Evolutionary conservation across 2,113 vertebrate genomes (phyloP), one percentile per base, ranked within the genome.

Genomic region (Blennius ocellaris): DNA sequence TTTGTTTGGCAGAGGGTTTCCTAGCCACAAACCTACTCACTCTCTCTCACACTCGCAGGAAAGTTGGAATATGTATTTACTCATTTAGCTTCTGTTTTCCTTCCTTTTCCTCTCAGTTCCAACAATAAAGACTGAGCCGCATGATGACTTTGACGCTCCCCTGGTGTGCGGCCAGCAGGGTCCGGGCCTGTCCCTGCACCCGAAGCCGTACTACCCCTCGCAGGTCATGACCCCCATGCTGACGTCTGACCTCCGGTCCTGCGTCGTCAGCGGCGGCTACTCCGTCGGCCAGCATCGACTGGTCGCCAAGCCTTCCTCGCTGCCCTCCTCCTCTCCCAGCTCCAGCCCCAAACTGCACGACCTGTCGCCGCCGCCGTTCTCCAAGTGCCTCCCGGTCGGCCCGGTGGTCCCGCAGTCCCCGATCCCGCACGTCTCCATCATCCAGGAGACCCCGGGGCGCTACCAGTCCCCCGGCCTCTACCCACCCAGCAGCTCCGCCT

Each of bases 51-150:
- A 89, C 90, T 78, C 41, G 48, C 87, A 78, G 90, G 90, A 92
- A 90, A 84, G 90, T 89, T 78, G 85, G 91, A 92, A 89, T 92
- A 85, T 77, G 41, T 93, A 93, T 95, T 96, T 92, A 92, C 90
- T 93, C 85, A 90, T 90, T 95, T 58, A 91, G 93, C 66, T 69
- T 14, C 51, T 52, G 48, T 50, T 64, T 40, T 49, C 43, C 39
- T 1, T 10, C 41, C 8, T 52, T 52, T 71, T 64, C 16, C 48
- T 39, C 41, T 74, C 95, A 98, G 97, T 96, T 92, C 96, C 96
- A 57, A 94, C 96, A 86, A 96, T 99, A 94, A 99, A 99, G 93
- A 96, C 95, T 76, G 97, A 99, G 93, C 97, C 97, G 52, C 93
- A 92, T 16, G 97, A 99, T 39, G 97, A 99, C 89, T 98, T 95